Conservation (phyloP, 2,797 vertebrate species). For the Sandelia bainsii region DNA sequence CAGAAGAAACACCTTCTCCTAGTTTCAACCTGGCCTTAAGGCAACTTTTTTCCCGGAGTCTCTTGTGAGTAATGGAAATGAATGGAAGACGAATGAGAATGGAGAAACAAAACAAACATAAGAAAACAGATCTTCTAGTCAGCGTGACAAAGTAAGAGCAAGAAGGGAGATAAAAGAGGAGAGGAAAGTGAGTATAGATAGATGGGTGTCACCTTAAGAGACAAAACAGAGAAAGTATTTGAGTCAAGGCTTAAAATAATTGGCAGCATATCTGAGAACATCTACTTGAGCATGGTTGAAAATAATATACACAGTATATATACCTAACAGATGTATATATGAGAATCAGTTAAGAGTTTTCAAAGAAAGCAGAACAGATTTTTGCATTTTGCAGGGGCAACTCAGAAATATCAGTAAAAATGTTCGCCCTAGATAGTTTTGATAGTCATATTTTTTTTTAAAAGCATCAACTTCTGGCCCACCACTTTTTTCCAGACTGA, state of each 20-base stretch:
- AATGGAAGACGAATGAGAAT: slow-evolving; percentile 36
- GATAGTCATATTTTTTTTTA: too few species aligned
- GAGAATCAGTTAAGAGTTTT: slow-evolving; percentile 1
- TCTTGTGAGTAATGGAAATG: slow-evolving; percentile 54
- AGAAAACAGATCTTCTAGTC: slow-evolving; percentile 25
- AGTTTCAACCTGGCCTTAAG: slow-evolving; percentile 43
- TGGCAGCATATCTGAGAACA: slow-evolving; percentile 33
- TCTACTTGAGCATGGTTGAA: slow-evolving; percentile 20
- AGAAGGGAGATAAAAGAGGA: slow-evolving; percentile 2
- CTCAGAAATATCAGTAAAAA: too few species aligned
- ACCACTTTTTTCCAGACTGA: neutral
- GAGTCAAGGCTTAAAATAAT: slow-evolving; percentile 9
- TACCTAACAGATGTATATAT: slow-evolving; percentile 13
- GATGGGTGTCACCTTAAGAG: slow-evolving; percentile 26
- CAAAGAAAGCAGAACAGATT: neutral
- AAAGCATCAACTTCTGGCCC: neutral
- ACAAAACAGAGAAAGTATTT: neutral
- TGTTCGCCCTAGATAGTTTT: too few species aligned
- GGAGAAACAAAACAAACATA: slow-evolving; percentile 37
- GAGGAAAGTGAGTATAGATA: slow-evolving; percentile 16
- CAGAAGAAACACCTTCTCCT: slow-evolving; percentile 17
- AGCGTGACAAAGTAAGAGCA: neutral
- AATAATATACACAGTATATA: slow-evolving; percentile 19
- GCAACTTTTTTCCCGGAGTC: slow-evolving; percentile 7
- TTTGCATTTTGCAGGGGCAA: slow-evolving; percentile 7